These are phyloP conservation scores for Lasioglossum figueresi DNA, from an alignment of 2,888 invertebrate species.

Conservation along the genomic window DNA sequence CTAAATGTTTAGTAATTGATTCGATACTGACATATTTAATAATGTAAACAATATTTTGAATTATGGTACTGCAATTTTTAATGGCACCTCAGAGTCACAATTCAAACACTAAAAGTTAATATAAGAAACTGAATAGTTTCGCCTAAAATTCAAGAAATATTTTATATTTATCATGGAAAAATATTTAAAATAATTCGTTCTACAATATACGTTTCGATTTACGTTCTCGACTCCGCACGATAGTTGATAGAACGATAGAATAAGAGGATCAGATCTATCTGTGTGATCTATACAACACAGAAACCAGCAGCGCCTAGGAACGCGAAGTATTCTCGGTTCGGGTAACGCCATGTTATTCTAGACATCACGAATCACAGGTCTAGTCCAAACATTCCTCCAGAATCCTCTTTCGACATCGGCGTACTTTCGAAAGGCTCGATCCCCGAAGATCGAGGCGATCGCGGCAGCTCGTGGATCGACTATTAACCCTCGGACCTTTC, in stretches of 20 bases:
- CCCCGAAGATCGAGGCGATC: slow-evolving; percentile 3
- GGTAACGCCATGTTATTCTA: not conserved
- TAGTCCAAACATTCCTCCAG: slow-evolving; percentile 12
- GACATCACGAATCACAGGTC: not conserved
- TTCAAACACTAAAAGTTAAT: no score
- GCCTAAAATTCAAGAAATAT: no score
- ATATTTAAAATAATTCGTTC: no score
- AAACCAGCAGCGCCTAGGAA: not conserved
- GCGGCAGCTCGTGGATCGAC: not conserved
- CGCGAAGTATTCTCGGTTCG: not conserved
- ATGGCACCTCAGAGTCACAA: no score
- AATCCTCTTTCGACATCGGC: slow-evolving; percentile 3
- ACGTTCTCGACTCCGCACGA: not conserved
- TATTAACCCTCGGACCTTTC: not conserved
- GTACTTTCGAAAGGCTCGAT: not conserved
- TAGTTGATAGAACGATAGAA: not conserved
- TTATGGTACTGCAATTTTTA: no score
- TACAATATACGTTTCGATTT: not conserved
- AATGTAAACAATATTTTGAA: no score
- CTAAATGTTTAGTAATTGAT: no score
- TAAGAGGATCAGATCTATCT: not conserved
- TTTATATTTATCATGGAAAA: no score
- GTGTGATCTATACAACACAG: not conserved
- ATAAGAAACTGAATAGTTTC: no score
- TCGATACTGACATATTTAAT: no score